These are phyloP conservation scores for Scolopax bukidnonensis DNA, from an alignment of 2,797 vertebrate genomes.

Conservation along the genomic window DNA sequence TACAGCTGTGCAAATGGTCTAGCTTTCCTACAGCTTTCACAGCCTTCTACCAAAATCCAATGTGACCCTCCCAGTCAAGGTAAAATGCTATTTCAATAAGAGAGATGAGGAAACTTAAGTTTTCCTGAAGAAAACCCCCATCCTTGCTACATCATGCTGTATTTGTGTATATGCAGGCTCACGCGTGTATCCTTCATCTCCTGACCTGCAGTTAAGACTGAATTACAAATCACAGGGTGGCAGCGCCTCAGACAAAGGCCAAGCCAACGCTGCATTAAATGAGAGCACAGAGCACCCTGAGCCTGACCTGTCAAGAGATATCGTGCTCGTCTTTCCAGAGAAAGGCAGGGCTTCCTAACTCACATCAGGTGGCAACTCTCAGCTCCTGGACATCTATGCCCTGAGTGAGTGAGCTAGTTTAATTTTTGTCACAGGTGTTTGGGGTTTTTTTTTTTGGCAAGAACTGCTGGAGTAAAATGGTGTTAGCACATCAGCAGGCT, in stretches of 20 bases:
- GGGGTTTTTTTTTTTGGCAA: constrained; percentile 31
- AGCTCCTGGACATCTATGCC: background rate
- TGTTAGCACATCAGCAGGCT: constrained; percentile 53
- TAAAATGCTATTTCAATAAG: constrained; percentile 17
- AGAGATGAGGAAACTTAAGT: constrained; percentile 33
- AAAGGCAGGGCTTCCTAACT: constrained; percentile 29
- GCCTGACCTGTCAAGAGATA: background rate
- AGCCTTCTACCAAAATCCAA: constrained; percentile 35
- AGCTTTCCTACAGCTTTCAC: constrained; percentile 1
- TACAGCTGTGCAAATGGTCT: background rate
- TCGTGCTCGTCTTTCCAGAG: background rate
- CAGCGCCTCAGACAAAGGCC: constrained; percentile 39
- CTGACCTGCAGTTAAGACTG: constrained; percentile 52
- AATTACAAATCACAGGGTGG: constrained; percentile 55
- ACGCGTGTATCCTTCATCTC: background rate
- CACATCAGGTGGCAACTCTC: background rate
- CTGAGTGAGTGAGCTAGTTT: background rate
- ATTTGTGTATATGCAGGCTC: background rate
- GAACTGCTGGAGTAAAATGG: constrained; percentile 20
- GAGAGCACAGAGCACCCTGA: constrained; percentile 7
- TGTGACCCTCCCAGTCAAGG: background rate
- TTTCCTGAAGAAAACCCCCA: constrained; percentile 56
- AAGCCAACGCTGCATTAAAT: background rate
- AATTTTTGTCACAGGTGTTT: constrained; percentile 16
- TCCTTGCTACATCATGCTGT: constrained; percentile 5